These are phyloP conservation scores for Drosophila vallismaia DNA, from an alignment of 2,888 invertebrate genomes.

Conservation along the genomic window DNA sequence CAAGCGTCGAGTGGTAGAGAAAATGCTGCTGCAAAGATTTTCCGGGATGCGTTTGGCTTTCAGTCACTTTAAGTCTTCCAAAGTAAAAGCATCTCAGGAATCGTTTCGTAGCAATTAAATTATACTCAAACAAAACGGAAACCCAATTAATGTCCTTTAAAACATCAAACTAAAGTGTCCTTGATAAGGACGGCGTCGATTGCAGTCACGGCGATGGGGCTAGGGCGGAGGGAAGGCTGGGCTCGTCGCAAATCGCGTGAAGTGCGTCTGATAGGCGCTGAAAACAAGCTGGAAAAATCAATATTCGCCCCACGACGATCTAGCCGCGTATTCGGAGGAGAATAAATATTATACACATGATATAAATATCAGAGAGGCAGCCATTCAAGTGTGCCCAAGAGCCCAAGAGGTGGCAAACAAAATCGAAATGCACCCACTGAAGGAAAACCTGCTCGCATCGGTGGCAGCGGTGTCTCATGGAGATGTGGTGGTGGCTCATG, in stretches of 20 bases:
- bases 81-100: conserved; percentile 71
- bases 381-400: conserved; percentile 56
- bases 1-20: conserved; percentile 57
- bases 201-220: conserved; percentile 10
- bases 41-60: conserved; percentile 35
- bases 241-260: conserved; percentile 3
- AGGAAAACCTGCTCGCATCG: conserved; percentile 17
- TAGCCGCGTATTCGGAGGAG: conserved; percentile 13
- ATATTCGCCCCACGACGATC: conserved; percentile 44
- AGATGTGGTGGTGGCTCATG: conserved; percentile 34
- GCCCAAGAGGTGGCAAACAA: conserved; percentile 20
- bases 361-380: conserved; percentile 29
- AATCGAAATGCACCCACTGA: conserved; percentile 37
- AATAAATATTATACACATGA: conserved; percentile 2
- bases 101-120: conserved; percentile 32
- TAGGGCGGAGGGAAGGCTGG: conserved; percentile 1
- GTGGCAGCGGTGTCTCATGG: conserved; percentile 11
- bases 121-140: conserved; percentile 10
- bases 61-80: conserved; percentile 83
- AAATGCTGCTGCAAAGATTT: conserved; percentile 73
- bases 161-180: conserved; percentile 21
- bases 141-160: neutral
- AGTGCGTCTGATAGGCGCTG: conserved; percentile 21
- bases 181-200: conserved; percentile 19
- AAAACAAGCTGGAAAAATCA: conserved; percentile 74